Conservation (phyloP, 2,113 vertebrate genomes). For the Nettapus auritus region DNA sequence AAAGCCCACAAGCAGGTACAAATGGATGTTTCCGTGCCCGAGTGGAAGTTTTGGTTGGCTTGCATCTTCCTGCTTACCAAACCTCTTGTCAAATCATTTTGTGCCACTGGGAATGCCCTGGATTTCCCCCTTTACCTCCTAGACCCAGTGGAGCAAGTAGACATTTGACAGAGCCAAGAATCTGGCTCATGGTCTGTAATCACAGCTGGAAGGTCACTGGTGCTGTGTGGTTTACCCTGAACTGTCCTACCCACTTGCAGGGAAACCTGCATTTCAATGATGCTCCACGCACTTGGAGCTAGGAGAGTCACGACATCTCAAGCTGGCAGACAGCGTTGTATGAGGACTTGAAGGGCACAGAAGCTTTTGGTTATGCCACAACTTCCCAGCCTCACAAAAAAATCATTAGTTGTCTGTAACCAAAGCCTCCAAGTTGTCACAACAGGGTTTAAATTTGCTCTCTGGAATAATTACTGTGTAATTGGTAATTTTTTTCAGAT, state of each 20-base stretch:
- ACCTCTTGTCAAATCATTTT: neutral
- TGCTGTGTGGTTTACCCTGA: neutral
- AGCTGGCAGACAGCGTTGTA: neutral
- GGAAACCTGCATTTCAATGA: neutral
- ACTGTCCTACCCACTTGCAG: too few relatives aligned
- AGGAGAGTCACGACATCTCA: rapidly evolving
- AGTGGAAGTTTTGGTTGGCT: neutral
- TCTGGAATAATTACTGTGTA: constrained; percentile 2
- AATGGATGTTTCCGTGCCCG: neutral
- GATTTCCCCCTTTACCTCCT: neutral
- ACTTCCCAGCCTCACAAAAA: neutral
- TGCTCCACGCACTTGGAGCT: neutral
- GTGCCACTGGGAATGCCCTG: rapidly evolving
- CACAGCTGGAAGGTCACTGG: neutral
- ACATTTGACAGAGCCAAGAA: rapidly evolving
- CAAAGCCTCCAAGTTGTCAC: neutral
- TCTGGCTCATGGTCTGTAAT: neutral
- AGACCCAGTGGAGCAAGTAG: neutral
- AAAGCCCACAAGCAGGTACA: rapidly evolving
- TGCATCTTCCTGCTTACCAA: neutral
- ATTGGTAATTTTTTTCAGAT: neutral
- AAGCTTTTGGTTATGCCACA: neutral
- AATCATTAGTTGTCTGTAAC: neutral
- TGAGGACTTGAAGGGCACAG: neutral
- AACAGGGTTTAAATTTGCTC: neutral